phyloP scores from a whole-genome alignment of 2,888 invertebrate genomes.

The Endomychus coccineus region DNA sequence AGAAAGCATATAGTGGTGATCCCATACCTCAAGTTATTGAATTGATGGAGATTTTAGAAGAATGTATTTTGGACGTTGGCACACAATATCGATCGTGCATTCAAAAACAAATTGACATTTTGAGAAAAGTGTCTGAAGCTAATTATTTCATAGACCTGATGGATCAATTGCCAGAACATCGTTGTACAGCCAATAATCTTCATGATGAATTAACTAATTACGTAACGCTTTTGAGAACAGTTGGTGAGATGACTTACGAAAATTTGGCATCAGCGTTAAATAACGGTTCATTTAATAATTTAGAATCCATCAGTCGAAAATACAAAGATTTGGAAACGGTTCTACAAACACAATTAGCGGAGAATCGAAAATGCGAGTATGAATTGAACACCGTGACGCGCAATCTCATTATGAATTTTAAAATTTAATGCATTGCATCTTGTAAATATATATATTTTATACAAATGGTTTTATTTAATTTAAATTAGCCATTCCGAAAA shows the following conservation, averaged over 20 bases:
- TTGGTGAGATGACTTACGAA: constrained; percentile 34
- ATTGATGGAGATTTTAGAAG: constrained; percentile 34
- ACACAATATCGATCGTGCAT: constrained; percentile 36
- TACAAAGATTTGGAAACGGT: constrained; percentile 31
- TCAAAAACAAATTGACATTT: constrained; percentile 38
- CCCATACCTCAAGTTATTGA: constrained; percentile 34
- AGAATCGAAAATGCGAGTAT: constrained; percentile 34
- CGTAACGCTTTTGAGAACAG: constrained; percentile 31
- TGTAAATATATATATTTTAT: not conserved
- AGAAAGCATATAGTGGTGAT: constrained; percentile 27
- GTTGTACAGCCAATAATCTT: constrained; percentile 33
- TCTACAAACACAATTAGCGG: constrained; percentile 29
- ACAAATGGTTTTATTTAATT: constrained; percentile 8
- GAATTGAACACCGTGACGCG: constrained; percentile 33
- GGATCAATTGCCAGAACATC: constrained; percentile 35
- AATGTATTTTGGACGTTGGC: constrained; percentile 32
- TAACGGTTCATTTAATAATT: constrained; percentile 14
- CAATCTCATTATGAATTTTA: constrained; percentile 6
- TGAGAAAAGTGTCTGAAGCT: constrained; percentile 26
- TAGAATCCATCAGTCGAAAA: constrained; percentile 17
- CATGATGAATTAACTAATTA: constrained; percentile 35
- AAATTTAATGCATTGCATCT: constrained; percentile 1
- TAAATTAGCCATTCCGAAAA: no score
- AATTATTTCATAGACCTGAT: constrained; percentile 34
- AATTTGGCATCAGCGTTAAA: constrained; percentile 24